A percentile compares a stretch with the other conserved stretches of the same genome.
Evolutionary conservation across 2,888 invertebrate species (phyloP).

Genomic region (Tuta absoluta): DNA sequence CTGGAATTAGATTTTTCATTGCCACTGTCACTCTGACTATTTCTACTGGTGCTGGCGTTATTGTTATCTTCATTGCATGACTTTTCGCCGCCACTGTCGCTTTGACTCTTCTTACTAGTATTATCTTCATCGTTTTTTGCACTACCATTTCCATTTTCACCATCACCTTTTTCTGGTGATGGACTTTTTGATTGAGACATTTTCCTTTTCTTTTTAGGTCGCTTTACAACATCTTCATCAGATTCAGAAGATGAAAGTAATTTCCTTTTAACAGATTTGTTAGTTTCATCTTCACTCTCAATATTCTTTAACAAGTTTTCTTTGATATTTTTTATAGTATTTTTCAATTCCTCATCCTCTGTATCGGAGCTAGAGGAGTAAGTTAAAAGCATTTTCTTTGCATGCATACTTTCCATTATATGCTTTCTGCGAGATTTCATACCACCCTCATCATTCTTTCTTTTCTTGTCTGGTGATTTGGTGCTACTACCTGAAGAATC

Average conservation of each 20-base stretch:
- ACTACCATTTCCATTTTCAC: slow-evolving; percentile 25
- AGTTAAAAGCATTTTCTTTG: slow-evolving; percentile 61
- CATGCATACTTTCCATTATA: slow-evolving; percentile 61
- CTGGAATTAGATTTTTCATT: slow-evolving; percentile 38
- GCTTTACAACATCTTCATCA: slow-evolving; percentile 38
- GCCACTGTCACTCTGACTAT: neutral
- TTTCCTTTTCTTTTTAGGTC: slow-evolving; percentile 33
- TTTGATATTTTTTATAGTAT: slow-evolving; percentile 52
- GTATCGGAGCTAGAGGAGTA: slow-evolving; percentile 68
- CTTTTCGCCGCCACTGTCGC: neutral
- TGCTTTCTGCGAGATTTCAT: slow-evolving; percentile 53
- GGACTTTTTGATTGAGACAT: slow-evolving; percentile 21
- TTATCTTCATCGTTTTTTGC: neutral
- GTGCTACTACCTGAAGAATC: slow-evolving; percentile 44
- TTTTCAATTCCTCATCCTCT: slow-evolving; percentile 57
- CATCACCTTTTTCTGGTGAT: slow-evolving; percentile 24
- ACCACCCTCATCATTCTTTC: slow-evolving; percentile 36
- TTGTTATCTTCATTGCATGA: neutral
- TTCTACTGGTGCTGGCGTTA: neutral
- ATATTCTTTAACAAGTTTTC: slow-evolving; percentile 48
- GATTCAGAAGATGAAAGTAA: slow-evolving; percentile 43
- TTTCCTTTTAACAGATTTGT: slow-evolving; percentile 29
- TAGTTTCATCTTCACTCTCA: slow-evolving; percentile 41
- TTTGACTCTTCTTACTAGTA: neutral
- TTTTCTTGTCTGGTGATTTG: slow-evolving; percentile 38